A percentile compares a stretch with the other conserved stretches of the same genome.
These are phyloP conservation scores for Tragelaphus strepsiceros DNA, from an alignment of 2,113 vertebrate species.

Conservation along the genomic window DNA sequence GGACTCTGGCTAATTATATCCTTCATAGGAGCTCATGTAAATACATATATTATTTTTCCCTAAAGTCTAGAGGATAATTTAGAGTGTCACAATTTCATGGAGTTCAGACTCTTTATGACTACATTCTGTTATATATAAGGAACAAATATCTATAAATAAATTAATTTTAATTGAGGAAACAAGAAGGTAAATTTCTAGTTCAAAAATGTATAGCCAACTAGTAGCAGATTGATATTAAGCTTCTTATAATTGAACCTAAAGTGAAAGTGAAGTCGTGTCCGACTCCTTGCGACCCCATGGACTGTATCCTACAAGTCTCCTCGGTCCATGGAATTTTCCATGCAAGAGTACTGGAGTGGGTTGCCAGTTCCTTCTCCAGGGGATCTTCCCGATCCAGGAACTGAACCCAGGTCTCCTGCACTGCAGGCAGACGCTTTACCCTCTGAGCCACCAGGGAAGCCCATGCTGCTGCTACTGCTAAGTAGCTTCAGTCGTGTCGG, in stretches of 20 bases:
- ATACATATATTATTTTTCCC: background rate
- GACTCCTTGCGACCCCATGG: no score
- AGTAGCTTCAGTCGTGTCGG: no score
- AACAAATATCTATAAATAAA: background rate
- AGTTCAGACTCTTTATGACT: background rate
- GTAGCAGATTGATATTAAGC: background rate
- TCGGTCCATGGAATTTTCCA: no score
- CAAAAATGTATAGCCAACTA: background rate
- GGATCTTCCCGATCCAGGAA: no score
- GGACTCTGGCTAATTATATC: background rate
- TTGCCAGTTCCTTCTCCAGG: no score
- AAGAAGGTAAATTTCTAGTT: background rate
- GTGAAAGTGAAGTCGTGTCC: no score
- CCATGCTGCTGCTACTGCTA: no score
- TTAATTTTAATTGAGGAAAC: background rate
- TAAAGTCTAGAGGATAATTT: background rate
- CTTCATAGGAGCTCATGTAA: background rate
- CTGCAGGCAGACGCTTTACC: no score
- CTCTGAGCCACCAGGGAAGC: no score
- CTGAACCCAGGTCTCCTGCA: no score
- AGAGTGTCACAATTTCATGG: background rate
- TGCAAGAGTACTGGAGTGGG: no score
- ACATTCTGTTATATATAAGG: background rate
- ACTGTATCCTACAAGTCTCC: no score
- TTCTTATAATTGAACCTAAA: background rate